Base-by-base conservation (phyloP, 2,797 vertebrate species). In the Glyptemys insculpta region DNA sequence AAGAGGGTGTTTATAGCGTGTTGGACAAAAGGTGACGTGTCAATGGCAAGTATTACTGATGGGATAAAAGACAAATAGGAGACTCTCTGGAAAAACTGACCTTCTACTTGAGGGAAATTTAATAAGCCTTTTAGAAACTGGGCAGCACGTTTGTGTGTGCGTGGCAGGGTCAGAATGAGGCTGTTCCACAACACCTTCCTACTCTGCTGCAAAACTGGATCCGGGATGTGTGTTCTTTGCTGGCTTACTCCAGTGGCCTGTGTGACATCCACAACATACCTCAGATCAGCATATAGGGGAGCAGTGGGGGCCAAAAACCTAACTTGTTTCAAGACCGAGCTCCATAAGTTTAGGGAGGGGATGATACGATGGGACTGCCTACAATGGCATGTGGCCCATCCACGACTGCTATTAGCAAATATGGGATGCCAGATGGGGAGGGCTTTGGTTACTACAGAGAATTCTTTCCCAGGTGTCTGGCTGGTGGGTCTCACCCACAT, bases 241-340 rank as follows among this genome's bases (percentile, higher is more conserved):
- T 53, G 56, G 72, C 16, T 79, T 31, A 6, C 12, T 72, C 81
- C 54, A 56, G 6, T 56, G 54, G 54, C 54, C 57, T 34, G 37
- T 84, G 37, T 0, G 1, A 44, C 62, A 34, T 1, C 19, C 23
- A 4, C 3, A 0, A 0, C 0, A 0, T 50, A 49, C 49, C 29
- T 47, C 18, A 80, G 21, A 59, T 68, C 85, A 57, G 29, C 6
- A 53, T 62, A 29, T 9, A 85, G 62, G 47, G 59, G 31, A 62
- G 14, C 31, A 62, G 14, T 16, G 31, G 59, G 14, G 12, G 14
- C 6, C 31, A 62, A 62, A 62, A 8, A 62, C 31, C 31, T 62
- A 62, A 31, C 14, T 62, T 34, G 59, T 34, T 62, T 62, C 31
- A 62, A 62, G 59, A 62, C 15, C 6, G 15, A 62, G 3, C 31